Conservation (phyloP, 2,888 invertebrate species). For the Amphimallon solstitiale region DNA sequence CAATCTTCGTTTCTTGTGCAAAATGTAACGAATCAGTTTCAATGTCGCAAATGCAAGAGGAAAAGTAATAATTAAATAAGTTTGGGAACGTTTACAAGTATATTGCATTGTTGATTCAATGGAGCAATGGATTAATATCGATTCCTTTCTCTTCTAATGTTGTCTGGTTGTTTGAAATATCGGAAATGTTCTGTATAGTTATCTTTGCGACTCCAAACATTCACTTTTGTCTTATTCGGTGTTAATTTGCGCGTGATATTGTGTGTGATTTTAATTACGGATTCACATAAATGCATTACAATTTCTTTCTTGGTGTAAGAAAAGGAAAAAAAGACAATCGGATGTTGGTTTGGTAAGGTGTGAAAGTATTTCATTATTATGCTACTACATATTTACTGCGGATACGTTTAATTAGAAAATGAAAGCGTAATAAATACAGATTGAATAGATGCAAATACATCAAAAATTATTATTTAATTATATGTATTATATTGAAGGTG, state of each 20-base stretch:
- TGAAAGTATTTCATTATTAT: not conserved
- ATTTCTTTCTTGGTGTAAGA: not conserved
- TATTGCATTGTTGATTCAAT: not conserved
- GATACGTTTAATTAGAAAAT: not conserved
- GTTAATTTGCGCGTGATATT: too few species aligned
- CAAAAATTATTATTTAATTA: too few species aligned
- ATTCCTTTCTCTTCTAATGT: slow-evolving; percentile 6
- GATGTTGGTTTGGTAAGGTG: not conserved
- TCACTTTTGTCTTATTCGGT: not conserved
- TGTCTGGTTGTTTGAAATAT: not conserved
- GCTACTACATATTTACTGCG: not conserved
- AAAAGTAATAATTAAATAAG: not conserved
- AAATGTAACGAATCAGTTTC: not conserved
- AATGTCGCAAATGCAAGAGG: not conserved
- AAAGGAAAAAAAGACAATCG: not conserved
- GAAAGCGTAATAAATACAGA: not conserved
- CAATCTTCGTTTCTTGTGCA: too few species aligned
- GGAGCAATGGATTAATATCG: not conserved
- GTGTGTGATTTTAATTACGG: too few species aligned
- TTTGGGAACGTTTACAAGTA: too few species aligned
- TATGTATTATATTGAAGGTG: too few species aligned
- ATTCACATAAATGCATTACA: too few species aligned
- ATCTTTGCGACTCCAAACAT: not conserved
- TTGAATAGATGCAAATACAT: too few species aligned
- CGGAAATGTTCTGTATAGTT: not conserved